These are phyloP conservation scores for Eumaeus atala DNA, from an alignment of 1,140 invertebrate species.

Conservation along the genomic window DNA sequence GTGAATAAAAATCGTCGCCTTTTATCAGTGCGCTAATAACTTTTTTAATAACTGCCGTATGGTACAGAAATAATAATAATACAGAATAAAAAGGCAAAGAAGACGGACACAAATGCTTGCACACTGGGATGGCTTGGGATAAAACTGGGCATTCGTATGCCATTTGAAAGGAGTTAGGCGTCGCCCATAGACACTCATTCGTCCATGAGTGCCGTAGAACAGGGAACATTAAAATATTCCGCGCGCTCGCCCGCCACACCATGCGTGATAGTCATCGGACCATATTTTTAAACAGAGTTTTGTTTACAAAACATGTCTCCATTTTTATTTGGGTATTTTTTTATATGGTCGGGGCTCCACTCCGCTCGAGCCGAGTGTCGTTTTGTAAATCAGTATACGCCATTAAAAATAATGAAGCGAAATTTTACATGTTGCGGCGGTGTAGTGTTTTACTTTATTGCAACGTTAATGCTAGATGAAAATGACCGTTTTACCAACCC, in stretches of 20 bases:
- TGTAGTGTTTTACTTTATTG: slow-evolving; percentile 38
- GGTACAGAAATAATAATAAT: slow-evolving; percentile 48
- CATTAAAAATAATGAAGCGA: slow-evolving; percentile 59
- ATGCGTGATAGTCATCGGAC: slow-evolving; percentile 51
- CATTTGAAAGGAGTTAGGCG: slow-evolving; percentile 54
- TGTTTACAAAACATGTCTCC: slow-evolving; percentile 57
- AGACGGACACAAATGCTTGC: slow-evolving; percentile 34
- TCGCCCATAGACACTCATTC: slow-evolving; percentile 37
- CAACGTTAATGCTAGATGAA: slow-evolving; percentile 33
- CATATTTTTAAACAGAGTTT: slow-evolving; percentile 57
- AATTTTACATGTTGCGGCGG: slow-evolving; percentile 40
- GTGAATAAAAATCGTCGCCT: slow-evolving; percentile 30
- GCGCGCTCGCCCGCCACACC: slow-evolving; percentile 43
- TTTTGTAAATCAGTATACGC: slow-evolving; percentile 41
- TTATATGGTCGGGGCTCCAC: slow-evolving; percentile 19
- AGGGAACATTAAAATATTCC: slow-evolving; percentile 61
- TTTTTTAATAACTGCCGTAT: slow-evolving; percentile 34
- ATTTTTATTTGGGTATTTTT: slow-evolving; percentile 35
- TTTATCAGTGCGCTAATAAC: slow-evolving; percentile 33
- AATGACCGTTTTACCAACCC: slow-evolving; percentile 31
- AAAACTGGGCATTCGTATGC: slow-evolving; percentile 40
- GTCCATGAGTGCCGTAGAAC: slow-evolving; percentile 39
- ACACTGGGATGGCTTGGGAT: slow-evolving; percentile 38
- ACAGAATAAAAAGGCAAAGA: slow-evolving; percentile 34
- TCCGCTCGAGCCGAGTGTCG: slow-evolving; percentile 24